These are phyloP conservation scores for Phrynosoma blainvillii DNA, from an alignment of 2,113 vertebrate species.

Conservation along the genomic window DNA sequence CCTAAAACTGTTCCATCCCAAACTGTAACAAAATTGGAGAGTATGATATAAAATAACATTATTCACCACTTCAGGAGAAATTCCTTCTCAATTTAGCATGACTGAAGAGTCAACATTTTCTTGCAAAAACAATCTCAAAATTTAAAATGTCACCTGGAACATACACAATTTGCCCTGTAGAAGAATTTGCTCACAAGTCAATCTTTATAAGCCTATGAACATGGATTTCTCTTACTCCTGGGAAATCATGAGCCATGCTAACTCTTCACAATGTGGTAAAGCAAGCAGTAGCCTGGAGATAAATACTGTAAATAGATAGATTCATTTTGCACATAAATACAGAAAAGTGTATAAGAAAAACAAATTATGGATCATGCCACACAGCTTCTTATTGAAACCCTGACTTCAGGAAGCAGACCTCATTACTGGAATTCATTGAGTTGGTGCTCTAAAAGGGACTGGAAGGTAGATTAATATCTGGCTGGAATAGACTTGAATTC, in stretches of 20 bases:
- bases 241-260: constrained; percentile 53
- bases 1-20: not conserved
- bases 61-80: not conserved
- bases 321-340: constrained; percentile 45
- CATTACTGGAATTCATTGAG: too few species aligned
- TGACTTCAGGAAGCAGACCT: fast-evolving
- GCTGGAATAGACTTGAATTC: not conserved
- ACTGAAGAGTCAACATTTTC: constrained; percentile 5
- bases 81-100: not conserved
- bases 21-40: not conserved
- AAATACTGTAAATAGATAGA: constrained; percentile 19
- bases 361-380: fast-evolving
- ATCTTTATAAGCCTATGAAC: constrained; percentile 42
- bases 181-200: constrained; percentile 63
- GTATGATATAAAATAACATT: not conserved
- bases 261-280: constrained; percentile 17
- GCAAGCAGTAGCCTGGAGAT: constrained; percentile 27
- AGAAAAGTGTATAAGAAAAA: not conserved
- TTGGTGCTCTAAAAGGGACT: not conserved
- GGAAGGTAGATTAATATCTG: not conserved
- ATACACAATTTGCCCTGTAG: constrained; percentile 46
- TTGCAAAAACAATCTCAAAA: constrained; percentile 17
- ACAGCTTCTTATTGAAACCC: fast-evolving
- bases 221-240: constrained; percentile 53
- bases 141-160: constrained; percentile 59